Evolutionary conservation across 2,113 vertebrate species (phyloP), one percentile per base, ranked within the genome.

Genomic region (Indicator indicator): DNA sequence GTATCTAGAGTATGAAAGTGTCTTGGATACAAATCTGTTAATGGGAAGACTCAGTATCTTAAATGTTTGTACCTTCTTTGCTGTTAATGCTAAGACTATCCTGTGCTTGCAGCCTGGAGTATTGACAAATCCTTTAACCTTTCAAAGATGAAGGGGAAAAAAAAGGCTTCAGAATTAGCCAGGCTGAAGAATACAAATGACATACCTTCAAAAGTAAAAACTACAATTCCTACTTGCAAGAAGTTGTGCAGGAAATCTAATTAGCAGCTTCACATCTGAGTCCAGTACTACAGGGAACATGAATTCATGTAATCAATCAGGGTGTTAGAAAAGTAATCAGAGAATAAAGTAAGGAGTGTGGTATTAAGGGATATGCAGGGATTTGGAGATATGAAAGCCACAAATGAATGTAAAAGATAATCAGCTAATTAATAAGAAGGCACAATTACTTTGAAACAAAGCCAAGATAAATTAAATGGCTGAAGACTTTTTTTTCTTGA

Each of bases 371-470:
- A 92, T 86, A 88, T 65, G 69, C 16, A 62, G 48, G 62, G 90
- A 96, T 89, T 89, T 86, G 70, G 30, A 86, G 91, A 74, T 86
- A 81, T 3, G 40, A 97, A 94, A 81, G 33, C 52, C 67, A 71
- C 48, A 89, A 94, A 89, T 86, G 18, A 95, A 96, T 81, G 62
- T 64, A 93, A 94, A 81, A 91, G 91, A 93, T 94, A 95, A 96
- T 62, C 65, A 65, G 69, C 62, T 90, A 94, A 95, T 95, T 83
- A 94, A 89, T 85, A 95, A 72, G 82, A 91, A 63, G 48, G 50
- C 12, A 77, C 48, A 68, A 86, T 58, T 93, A 81, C 86, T 95
- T 93, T 94, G 84, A 94, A 95, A 94, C 64, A 95, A 86, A 95
- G 69, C 72, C 91, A 96, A 94, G 58, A 90, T n/a, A 83, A 68